phyloP scores from a whole-genome alignment of 1,140 invertebrate species.

The Orchesella cincta region DNA sequence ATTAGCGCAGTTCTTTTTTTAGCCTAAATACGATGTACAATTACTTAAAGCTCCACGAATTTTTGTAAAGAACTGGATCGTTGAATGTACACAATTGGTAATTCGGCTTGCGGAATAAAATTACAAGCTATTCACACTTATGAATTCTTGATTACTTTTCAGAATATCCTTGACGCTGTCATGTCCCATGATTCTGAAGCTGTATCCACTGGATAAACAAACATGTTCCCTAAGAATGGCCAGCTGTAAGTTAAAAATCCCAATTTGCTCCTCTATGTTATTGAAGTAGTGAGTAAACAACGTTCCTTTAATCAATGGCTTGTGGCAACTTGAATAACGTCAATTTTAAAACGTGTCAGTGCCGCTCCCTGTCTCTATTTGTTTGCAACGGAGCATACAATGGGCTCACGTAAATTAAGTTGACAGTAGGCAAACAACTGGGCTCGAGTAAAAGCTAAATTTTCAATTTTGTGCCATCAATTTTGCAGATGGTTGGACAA shows the following conservation, averaged over 20 bases:
- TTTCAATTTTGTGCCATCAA: slow-evolving; percentile 10
- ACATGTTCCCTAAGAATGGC: slow-evolving; percentile 90
- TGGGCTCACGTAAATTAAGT: too few species aligned
- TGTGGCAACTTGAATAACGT: neutral
- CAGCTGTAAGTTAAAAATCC: slow-evolving; percentile 73
- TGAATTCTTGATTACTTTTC: too few species aligned
- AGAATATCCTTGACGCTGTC: slow-evolving; percentile 90
- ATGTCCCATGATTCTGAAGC: slow-evolving; percentile 93
- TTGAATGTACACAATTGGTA: too few species aligned
- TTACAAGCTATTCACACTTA: too few species aligned
- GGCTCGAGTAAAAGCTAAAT: too few species aligned
- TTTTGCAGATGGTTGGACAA: slow-evolving; percentile 61
- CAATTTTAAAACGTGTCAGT: neutral
- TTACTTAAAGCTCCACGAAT: too few species aligned
- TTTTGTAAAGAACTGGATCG: too few species aligned
- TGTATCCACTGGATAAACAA: slow-evolving; percentile 92
- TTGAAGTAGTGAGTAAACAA: neutral
- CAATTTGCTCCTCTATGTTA: neutral
- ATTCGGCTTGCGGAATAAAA: too few species aligned
- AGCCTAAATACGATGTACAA: too few species aligned
- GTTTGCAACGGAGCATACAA: too few species aligned
- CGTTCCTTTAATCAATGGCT: neutral
- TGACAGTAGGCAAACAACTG: too few species aligned
- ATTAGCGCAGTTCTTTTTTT: too few species aligned
- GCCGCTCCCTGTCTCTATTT: neutral